Base-by-base conservation (phyloP, 2,113 vertebrate genomes). In the Clinocottus analis region DNA sequence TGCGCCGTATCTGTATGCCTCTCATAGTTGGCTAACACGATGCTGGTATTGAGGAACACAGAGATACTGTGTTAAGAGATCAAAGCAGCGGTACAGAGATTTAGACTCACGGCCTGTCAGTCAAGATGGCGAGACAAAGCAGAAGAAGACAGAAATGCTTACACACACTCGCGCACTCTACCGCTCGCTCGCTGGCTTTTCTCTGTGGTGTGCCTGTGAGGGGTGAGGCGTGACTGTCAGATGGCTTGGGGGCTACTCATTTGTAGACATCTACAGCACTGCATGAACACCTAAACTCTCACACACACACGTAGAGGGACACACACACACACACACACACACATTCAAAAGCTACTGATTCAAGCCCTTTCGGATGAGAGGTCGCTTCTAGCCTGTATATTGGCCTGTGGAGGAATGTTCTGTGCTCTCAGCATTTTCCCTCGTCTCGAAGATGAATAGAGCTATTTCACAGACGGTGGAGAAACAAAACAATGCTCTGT, bases 401-500 rank as follows among this genome's bases (percentile, higher is more conserved):
- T 90, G 91, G 85, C 91, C 86, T 90, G 83, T 88, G 85, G 87
- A 89, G 87, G 84, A 86, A 90, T 79, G 82, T 93, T 93, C 37
- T 91, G 89, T 89, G 86, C 77, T 88, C 89, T 93, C 93, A 93
- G 93, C 93, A 93, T 86, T 93, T 91, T 92, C 58, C 64, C 77
- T 89, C 45, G 53, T 91, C 87, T 81, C 7, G 64, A 91, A 92
- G 92, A 93, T 92, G 89, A 93, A 93, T 88, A 83, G 89, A 87
- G 82, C 83, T 72, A 88, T 90, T 90, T 91, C 77, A 86, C 85
- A 91, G 88, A 92, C 84, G 72, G 87, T 43, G 70, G 84, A 82
- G 79, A 89, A 90, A 86, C 81, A 92, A 90, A 89, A 92, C 86
- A 89, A 71, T 70, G 77, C 87, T 79, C 63, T 43, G 56, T 67